These are phyloP conservation scores for Cryptocephalus primarius DNA, from an alignment of 2,888 invertebrate genomes.

Conservation along the genomic window DNA sequence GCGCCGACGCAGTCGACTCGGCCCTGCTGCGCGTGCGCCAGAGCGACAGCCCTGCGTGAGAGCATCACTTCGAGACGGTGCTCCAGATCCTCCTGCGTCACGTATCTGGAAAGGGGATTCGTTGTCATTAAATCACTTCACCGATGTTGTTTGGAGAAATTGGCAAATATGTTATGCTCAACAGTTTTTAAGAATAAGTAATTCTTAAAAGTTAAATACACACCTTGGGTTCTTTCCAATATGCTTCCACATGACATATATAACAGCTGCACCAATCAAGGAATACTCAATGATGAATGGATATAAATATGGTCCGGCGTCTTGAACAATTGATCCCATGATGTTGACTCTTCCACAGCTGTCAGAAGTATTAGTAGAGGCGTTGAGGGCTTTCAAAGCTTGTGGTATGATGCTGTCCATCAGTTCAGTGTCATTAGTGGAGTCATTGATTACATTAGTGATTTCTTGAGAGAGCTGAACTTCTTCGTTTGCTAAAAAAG, in stretches of 20 bases:
- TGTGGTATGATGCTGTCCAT: slow-evolving; percentile 31
- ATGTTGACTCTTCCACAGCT: slow-evolving; percentile 76
- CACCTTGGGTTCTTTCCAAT: slow-evolving; percentile 80
- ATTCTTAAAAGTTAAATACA: no score
- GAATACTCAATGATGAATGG: slow-evolving; percentile 96
- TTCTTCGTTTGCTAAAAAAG: slow-evolving; percentile 23
- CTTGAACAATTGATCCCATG: slow-evolving; percentile 87
- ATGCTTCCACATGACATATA: slow-evolving; percentile 95
- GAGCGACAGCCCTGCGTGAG: slow-evolving; percentile 73
- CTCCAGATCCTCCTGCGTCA: slow-evolving; percentile 75
- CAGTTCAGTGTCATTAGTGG: slow-evolving; percentile 24
- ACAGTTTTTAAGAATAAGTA: no score
- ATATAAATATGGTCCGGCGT: slow-evolving; percentile 88
- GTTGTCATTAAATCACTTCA: no score
- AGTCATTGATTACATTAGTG: slow-evolving; percentile 10
- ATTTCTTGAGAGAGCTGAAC: slow-evolving; percentile 15
- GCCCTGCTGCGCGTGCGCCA: slow-evolving; percentile 74
- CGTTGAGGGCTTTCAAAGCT: slow-evolving; percentile 23
- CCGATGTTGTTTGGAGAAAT: no score
- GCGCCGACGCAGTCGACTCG: slow-evolving; percentile 92
- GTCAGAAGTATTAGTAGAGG: slow-evolving; percentile 37
- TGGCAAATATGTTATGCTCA: no score
- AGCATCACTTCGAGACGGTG: slow-evolving; percentile 81
- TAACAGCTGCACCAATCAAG: slow-evolving; percentile 86
- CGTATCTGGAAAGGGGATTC: slow-evolving; percentile 36